Base-by-base conservation (phyloP, 2,888 invertebrate species). In the Epistrophe eligans region DNA sequence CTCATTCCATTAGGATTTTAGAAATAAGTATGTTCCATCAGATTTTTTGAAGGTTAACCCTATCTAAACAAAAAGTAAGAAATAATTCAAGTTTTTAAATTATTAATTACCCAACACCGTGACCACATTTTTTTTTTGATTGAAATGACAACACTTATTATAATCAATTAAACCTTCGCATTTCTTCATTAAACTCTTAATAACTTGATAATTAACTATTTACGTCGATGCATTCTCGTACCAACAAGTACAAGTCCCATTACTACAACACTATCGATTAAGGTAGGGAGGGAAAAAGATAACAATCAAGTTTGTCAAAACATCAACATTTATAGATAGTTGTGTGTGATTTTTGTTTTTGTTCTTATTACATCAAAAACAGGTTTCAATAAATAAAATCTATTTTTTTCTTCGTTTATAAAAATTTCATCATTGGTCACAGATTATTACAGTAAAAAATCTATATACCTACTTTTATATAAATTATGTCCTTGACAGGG, bases 231-330 rank as follows among this genome's bases (percentile, higher is more conserved):
- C 50, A 70, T 40, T 70, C n/a, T 40, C 40, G 55, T 70, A 70
- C 52, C 70, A 70, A 24, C 70, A 70, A 55, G 70, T 70, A 70
- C 70, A 70, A 55, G 55, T 70, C 7, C 7, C 70, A 70, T 40
- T 55, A 70, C 40, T 24, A 24, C 64, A 62, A 62, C 70, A n/a
- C 71, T 62, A 74, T 80, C 71, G 64, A 84, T 57, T 71, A 73
- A 50, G 32, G 17, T 19, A 64, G 45, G 11, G 38, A 64, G 45
- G 11, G 38, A 35, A n/a, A 38, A 13, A 66, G 73, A 81, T 77
- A 73, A 32, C 60, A 48, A 81, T 81, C 77, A 43, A 43, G 73
- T 58, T 71, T 19, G 15, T 50, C 24, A 43, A 24, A 55, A 6
- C 28, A 32, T 60, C n/a, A 60, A 60, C 35, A 17, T 74, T 60